phyloP scores from a whole-genome alignment of 2,113 vertebrate genomes.

The Thamnophis sirtalis region DNA sequence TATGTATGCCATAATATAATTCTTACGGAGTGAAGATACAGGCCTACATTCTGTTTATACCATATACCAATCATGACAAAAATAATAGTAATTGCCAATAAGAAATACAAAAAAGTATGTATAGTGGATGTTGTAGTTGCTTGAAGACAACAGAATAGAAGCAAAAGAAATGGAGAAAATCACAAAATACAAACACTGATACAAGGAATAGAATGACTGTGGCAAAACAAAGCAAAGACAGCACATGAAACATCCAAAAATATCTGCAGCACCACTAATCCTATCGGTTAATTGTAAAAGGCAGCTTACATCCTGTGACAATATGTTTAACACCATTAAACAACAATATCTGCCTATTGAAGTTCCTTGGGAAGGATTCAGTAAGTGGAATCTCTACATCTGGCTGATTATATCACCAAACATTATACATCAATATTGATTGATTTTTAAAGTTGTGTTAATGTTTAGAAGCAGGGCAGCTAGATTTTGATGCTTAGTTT shows the following conservation, averaged over 20 bases:
- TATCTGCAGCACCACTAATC: not conserved
- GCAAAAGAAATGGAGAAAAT: not conserved
- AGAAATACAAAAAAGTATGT: not conserved
- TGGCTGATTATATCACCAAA: not conserved
- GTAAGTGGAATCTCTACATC: not conserved
- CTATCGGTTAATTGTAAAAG: not conserved
- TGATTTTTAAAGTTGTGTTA: not conserved
- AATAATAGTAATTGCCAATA: not conserved
- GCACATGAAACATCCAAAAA: not conserved
- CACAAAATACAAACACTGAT: not conserved
- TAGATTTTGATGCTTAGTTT: not conserved
- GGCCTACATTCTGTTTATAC: not conserved
- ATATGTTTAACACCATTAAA: not conserved
- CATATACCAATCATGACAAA: not conserved
- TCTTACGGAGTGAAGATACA: not conserved
- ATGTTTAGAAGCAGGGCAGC: not conserved
- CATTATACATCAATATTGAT: not conserved
- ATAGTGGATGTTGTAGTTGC: not conserved
- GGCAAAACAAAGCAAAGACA: not conserved
- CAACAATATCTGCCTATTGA: not conserved
- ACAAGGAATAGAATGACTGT: not conserved
- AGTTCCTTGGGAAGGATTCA: not conserved
- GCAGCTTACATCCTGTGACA: not conserved
- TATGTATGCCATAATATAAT: not conserved
- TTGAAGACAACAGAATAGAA: not conserved